A percentile compares a stretch with the other conserved stretches of the same genome.
Evolutionary conservation across 1,140 invertebrate species (phyloP).

Genomic region (Anoplolepis gracilipes): DNA sequence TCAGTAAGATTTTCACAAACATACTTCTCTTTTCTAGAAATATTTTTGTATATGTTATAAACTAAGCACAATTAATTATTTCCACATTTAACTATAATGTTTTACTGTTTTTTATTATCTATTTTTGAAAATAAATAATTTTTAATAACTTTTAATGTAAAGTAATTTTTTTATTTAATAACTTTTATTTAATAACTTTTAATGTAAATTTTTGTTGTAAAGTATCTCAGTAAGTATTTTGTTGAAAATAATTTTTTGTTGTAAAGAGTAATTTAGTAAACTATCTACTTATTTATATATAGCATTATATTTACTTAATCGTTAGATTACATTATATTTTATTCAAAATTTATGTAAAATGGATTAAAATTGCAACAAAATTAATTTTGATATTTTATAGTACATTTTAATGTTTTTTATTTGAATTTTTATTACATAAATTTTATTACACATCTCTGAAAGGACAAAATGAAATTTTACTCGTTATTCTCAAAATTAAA

Average conservation of each 20-base stretch:
- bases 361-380: neutral
- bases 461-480: neutral
- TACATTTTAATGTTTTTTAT: neutral
- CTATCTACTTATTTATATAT: neutral
- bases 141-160: too few species aligned
- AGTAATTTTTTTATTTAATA: too few species aligned
- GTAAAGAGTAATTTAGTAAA: neutral
- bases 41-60: slow-evolving; percentile 11
- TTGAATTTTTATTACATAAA: neutral
- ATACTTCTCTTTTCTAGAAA: neutral
- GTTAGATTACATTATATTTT: neutral
- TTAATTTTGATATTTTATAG: neutral
- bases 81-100: neutral
- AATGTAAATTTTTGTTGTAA: too few species aligned
- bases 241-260: neutral
- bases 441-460: too few species aligned
- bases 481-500: neutral
- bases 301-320: neutral
- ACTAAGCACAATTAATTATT: neutral
- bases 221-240: too few species aligned
- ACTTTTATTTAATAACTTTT: too few species aligned
- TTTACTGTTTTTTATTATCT: neutral
- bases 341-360: neutral
- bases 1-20: slow-evolving; percentile 23
- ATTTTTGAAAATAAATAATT: neutral